These are phyloP conservation scores for Empis livida DNA, from an alignment of 2,888 invertebrate species.

Conservation along the genomic window DNA sequence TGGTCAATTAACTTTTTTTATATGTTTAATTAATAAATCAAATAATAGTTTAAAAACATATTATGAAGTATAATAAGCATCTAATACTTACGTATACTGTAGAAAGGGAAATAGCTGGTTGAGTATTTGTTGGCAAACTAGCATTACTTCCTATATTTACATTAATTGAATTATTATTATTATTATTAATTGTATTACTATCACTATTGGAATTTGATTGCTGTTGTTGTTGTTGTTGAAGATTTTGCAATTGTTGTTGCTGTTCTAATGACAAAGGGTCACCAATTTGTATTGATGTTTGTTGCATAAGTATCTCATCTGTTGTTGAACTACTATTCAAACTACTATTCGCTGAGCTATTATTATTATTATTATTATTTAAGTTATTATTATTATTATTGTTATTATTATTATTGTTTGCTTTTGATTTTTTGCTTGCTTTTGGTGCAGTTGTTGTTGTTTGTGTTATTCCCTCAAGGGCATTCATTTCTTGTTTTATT, in stretches of 20 bases:
- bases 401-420: not conserved
- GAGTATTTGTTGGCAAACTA: constrained; percentile 8
- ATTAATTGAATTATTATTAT: constrained; percentile 1
- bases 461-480: not conserved
- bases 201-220: not conserved
- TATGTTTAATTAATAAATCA: too few species aligned
- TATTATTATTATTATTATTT: constrained; percentile 2
- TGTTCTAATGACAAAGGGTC: not conserved
- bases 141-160: not conserved
- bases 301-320: not conserved
- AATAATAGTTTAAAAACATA: too few species aligned
- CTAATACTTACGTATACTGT: constrained; percentile 12
- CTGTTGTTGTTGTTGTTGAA: not conserved
- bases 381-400: not conserved
- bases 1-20: too few species aligned
- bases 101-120: constrained; percentile 12
- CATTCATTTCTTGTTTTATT: constrained; percentile 42
- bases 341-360: not conserved
- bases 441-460: constrained; percentile 1
- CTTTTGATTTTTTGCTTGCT: constrained; percentile 4
- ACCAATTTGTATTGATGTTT: not conserved
- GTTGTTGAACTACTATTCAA: not conserved
- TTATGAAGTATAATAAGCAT: too few species aligned
- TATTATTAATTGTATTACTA: not conserved
- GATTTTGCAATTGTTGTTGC: not conserved